These are phyloP conservation scores for Octodonta nipae DNA, from an alignment of 2,888 invertebrate species.

Conservation along the genomic window DNA sequence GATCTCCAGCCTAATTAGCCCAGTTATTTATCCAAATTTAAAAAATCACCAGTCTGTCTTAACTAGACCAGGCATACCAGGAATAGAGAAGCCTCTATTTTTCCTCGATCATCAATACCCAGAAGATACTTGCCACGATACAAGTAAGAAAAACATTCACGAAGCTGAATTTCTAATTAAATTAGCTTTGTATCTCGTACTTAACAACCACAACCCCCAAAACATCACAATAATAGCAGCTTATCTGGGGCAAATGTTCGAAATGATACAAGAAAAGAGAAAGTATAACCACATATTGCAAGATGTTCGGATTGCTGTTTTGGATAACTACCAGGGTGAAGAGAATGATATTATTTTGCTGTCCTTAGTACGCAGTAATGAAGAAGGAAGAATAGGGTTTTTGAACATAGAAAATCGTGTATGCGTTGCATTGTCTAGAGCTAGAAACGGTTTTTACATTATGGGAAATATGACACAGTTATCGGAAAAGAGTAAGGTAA, in stretches of 20 bases:
- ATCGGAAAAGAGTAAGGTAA: conserved; percentile 35
- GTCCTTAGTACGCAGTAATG: conserved; percentile 65
- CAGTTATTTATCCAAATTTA: conserved; percentile 52
- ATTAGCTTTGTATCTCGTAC: conserved; percentile 47
- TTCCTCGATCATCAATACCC: conserved; percentile 50
- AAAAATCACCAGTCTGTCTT: conserved; percentile 46
- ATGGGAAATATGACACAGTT: conserved; percentile 57
- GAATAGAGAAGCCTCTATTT: conserved; percentile 49
- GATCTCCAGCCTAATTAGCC: conserved; percentile 47
- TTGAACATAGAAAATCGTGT: conserved; percentile 55
- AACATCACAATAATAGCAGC: conserved; percentile 62
- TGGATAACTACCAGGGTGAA: conserved; percentile 73
- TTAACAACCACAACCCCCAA: conserved; percentile 43
- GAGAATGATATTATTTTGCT: conserved; percentile 66
- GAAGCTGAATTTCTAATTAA: conserved; percentile 52
- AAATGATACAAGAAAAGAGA: conserved; percentile 62
- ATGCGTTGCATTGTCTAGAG: conserved; percentile 66
- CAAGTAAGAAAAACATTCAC: conserved; percentile 47
- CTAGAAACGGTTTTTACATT: conserved; percentile 55
- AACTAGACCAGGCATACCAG: conserved; percentile 43
- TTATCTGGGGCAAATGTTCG: conserved; percentile 52
- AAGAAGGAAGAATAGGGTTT: conserved; percentile 54
- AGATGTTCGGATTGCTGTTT: conserved; percentile 48
- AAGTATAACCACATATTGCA: conserved; percentile 53
- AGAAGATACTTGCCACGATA: conserved; percentile 42